phyloP scores from a whole-genome alignment of 2,797 vertebrate species.

The Pyrocephalus nanus region DNA sequence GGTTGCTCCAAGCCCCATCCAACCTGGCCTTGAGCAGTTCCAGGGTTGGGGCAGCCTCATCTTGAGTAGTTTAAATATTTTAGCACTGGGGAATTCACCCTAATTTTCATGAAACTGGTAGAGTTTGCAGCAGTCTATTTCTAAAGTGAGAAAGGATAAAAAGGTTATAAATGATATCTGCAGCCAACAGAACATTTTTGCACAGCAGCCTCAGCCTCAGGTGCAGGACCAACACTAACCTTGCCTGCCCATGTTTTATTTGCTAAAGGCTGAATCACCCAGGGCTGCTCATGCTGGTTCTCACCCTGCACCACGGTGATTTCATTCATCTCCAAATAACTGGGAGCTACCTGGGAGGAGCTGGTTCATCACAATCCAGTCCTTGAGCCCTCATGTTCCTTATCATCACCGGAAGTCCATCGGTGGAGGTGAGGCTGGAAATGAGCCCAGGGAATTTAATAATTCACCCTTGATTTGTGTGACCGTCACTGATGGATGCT shows the following conservation, averaged over 20 bases:
- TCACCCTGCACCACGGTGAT: neutral
- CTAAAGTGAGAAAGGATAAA: neutral
- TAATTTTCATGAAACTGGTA: neutral
- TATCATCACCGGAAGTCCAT: neutral
- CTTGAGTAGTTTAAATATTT: neutral
- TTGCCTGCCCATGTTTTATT: accelerated
- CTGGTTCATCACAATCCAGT: neutral
- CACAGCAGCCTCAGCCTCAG: neutral
- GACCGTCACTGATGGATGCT: accelerated
- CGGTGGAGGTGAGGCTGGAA: neutral
- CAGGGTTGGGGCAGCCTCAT: neutral
- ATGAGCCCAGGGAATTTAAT: neutral
- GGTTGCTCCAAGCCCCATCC: accelerated
- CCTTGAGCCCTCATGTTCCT: neutral
- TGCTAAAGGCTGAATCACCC: neutral
- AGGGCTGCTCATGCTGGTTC: accelerated
- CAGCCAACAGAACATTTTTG: neutral
- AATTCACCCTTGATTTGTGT: neutral
- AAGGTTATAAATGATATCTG: accelerated
- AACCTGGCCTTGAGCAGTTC: accelerated
- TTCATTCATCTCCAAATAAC: neutral
- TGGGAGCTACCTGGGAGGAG: neutral
- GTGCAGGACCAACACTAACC: accelerated
- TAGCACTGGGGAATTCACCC: neutral
- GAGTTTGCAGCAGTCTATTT: neutral